Evolutionary conservation across 30 jellyfish, hydroid and myxozoan species (phyloP).

Genomic region (Hydractinia echinata): DNA sequence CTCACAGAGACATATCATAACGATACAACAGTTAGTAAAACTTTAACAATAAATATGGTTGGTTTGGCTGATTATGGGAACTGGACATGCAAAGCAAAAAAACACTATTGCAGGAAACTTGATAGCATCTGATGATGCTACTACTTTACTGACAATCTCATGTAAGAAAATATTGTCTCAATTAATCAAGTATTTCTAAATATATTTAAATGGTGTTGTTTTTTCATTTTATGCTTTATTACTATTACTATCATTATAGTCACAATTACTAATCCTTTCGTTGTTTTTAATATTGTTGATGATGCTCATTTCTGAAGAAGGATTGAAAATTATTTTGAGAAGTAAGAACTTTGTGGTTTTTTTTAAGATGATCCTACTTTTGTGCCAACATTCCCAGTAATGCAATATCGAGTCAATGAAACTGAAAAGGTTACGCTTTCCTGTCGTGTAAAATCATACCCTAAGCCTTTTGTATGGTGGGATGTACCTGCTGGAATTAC

Average conservation of each 20-base stretch:
- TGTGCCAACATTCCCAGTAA: background rate
- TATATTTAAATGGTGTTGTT: background rate
- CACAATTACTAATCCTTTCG: too few species aligned
- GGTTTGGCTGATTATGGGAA: conserved; percentile 12
- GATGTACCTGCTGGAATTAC: background rate
- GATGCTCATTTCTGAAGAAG: too few species aligned
- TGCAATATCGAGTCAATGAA: background rate
- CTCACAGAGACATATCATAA: background rate
- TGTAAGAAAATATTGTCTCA: background rate
- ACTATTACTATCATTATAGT: background rate
- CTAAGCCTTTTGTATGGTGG: conserved; percentile 8
- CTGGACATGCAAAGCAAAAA: conserved; percentile 23
- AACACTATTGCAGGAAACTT: conserved; percentile 23
- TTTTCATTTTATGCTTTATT: background rate
- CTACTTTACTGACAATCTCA: background rate
- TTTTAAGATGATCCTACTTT: conserved; percentile 18
- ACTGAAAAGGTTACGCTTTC: background rate
- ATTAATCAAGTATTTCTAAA: background rate
- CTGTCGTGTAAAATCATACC: conserved; percentile 21
- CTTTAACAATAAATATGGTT: background rate
- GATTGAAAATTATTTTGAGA: background rate
- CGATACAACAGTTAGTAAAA: background rate
- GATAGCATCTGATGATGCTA: background rate
- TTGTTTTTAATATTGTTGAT: too few species aligned
- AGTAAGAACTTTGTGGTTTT: background rate